Evolutionary conservation across 2,888 invertebrate species (phyloP), one percentile per base, ranked within the genome.

Genomic region (Luperina testacea): DNA sequence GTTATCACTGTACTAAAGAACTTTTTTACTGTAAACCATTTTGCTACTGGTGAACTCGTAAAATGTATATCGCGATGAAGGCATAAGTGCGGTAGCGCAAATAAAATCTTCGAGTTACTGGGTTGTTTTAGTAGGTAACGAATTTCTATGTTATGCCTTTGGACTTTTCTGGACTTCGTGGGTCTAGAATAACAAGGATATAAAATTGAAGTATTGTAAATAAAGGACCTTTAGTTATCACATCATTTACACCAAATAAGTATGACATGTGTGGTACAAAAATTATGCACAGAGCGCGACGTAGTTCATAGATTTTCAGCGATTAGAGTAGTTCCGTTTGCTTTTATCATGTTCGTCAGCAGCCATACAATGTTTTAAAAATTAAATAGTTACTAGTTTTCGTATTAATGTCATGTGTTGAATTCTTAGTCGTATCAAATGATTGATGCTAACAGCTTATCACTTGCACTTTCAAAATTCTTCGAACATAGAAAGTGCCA

Each of bases 1-100:
- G 95, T 88, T 93, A 90, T 90, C 93, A 85, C 90, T 78, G 81
- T 83, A 78, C 77, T 87, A 81, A 81, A 78, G 32, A 85, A 82
- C 76, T 87, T 87, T 84, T 81, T 86, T 87, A 81, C 68, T 82
- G 72, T 79, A 73, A 75, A 75, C 59, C 78, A 72, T 86, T 88
- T 82, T 83, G 80, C 80, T 88, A 83, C 81, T 79, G 75, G 72
- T 75, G 78, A 64, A 80, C 78, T 84, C 87, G 78, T 88, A 88
- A 90, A 90, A 86, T 88, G 67, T 78, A 80, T 69, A 86, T 88
- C 73, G 79, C 74, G 73, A 84, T 84, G 72, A 85, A 89, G 72
- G 72, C 68, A 72, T 77, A 72, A 84, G 78, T 75, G 64, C 69
- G 72, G 75, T 27, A 78, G 78, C 67, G 71, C 72, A 69, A 78